Percentiles rank a stretch among this genome's conserved stretches.
Evolutionary conservation across 1,140 invertebrate species (phyloP).

Genomic region (Zophobas morio): DNA sequence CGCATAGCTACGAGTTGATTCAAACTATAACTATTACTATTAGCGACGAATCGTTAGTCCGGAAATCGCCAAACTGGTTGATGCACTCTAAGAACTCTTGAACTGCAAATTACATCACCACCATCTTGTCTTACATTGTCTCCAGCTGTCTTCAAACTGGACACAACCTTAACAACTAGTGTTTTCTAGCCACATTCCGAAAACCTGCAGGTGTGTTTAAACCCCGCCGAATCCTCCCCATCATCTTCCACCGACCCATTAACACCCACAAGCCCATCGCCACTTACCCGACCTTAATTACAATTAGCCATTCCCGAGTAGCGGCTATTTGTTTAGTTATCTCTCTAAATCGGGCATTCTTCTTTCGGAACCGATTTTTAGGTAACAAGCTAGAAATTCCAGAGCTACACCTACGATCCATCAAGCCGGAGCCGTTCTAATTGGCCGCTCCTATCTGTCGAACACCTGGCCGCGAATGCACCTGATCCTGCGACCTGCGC

Average conservation of each 20-base stretch:
- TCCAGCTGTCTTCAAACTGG: too few species aligned
- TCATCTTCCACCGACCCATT: neutral
- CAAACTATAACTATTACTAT: too few species aligned
- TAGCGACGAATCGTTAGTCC: too few species aligned
- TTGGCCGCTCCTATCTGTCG: constrained; percentile 46
- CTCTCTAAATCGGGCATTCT: constrained; percentile 23
- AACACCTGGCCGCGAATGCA: constrained; percentile 46
- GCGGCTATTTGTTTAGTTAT: constrained; percentile 24
- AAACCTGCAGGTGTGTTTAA: neutral
- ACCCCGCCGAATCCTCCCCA: neutral
- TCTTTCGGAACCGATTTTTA: constrained; percentile 29
- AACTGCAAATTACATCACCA: too few species aligned
- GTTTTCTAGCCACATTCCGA: too few species aligned
- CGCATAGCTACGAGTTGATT: too few species aligned
- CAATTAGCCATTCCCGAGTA: constrained; percentile 1
- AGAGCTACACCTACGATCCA: constrained; percentile 49
- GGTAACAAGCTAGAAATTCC: constrained; percentile 48
- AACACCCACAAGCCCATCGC: neutral
- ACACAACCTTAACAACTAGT: too few species aligned
- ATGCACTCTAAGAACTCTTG: too few species aligned
- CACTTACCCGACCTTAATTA: neutral
- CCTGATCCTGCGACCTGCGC: constrained; percentile 36
- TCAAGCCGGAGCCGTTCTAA: constrained; percentile 46
- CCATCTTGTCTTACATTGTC: too few species aligned
- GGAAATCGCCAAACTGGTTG: too few species aligned